Evolutionary conservation across 2,797 vertebrate genomes (phyloP).

Genomic region (Anguilla megastoma): DNA sequence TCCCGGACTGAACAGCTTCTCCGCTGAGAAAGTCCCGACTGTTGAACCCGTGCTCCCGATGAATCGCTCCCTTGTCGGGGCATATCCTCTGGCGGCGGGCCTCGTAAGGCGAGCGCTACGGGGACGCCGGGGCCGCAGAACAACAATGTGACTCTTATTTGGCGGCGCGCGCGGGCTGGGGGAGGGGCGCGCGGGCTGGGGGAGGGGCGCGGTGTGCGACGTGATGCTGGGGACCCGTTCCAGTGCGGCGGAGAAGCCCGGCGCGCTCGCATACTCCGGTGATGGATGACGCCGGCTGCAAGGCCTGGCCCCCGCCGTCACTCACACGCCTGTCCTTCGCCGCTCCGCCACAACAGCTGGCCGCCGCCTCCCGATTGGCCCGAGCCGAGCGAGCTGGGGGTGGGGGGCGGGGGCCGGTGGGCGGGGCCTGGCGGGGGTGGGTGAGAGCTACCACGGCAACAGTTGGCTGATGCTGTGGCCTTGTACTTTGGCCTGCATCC

Average conservation of each 20-base stretch:
- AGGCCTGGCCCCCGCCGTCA: slow-evolving; percentile 58
- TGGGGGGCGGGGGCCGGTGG: slow-evolving; percentile 19
- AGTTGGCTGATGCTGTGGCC: slow-evolving; percentile 61
- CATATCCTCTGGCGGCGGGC: slow-evolving; percentile 53
- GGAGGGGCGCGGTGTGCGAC: slow-evolving; percentile 39
- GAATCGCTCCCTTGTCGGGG: slow-evolving; percentile 58
- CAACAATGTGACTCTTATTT: slow-evolving; percentile 60
- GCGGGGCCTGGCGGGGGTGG: slow-evolving; percentile 40
- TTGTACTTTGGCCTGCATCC: slow-evolving; percentile 65
- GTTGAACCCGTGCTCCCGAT: slow-evolving; percentile 48
- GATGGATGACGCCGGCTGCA: slow-evolving; percentile 62
- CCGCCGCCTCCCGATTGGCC: slow-evolving; percentile 49
- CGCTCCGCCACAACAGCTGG: slow-evolving; percentile 52
- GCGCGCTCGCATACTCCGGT: slow-evolving; percentile 41
- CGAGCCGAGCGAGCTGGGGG: slow-evolving; percentile 25
- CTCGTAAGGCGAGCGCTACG: slow-evolving; percentile 42
- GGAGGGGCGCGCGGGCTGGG: slow-evolving; percentile 20
- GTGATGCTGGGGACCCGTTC: slow-evolving; percentile 48
- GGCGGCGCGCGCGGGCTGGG: slow-evolving; percentile 28
- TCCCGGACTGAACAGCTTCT: slow-evolving; percentile 33
- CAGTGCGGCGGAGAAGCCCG: slow-evolving; percentile 43
- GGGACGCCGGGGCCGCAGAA: slow-evolving; percentile 41
- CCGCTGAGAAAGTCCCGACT: slow-evolving; percentile 24
- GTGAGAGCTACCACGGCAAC: slow-evolving; percentile 47
- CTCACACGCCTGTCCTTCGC: slow-evolving; percentile 50